Evolutionary conservation across 1,140 invertebrate species (phyloP).

Genomic region (Drosophila murphyi): DNA sequence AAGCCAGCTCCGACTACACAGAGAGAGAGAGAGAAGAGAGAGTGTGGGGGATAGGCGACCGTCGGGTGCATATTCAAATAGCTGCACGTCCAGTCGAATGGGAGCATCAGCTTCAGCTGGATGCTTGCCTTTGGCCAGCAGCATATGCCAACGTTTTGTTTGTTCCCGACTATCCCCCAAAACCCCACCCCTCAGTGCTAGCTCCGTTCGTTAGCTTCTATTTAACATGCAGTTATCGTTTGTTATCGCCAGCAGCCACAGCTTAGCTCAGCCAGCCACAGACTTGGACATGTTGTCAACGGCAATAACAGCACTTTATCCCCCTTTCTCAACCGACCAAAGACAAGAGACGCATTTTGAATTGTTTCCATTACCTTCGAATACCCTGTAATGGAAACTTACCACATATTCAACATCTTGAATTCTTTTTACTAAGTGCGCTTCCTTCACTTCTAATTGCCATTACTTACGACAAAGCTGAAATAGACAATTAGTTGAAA

Average conservation of each 20-base stretch:
- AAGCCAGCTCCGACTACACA: slow-evolving; percentile 42
- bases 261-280: slow-evolving; percentile 46
- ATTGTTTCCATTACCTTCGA: slow-evolving; percentile 7
- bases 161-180: slow-evolving; percentile 24
- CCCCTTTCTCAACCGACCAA: neutral
- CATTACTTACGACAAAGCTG: too few relatives aligned
- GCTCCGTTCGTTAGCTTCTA: slow-evolving; percentile 72
- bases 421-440: too few relatives aligned
- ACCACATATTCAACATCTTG: too few relatives aligned
- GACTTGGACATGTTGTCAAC: slow-evolving; percentile 72
- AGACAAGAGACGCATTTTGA: slow-evolving; percentile 1
- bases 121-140: slow-evolving; percentile 28
- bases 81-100: slow-evolving; percentile 60
- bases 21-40: neutral
- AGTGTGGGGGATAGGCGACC: neutral
- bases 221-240: slow-evolving; percentile 83
- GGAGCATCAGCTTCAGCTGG: slow-evolving; percentile 8
- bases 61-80: slow-evolving; percentile 63
- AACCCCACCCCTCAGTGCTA: neutral
- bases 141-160: slow-evolving; percentile 64
- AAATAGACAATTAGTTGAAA: too few relatives aligned
- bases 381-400: slow-evolving; percentile 6
- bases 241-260: slow-evolving; percentile 81
- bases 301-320: slow-evolving; percentile 40
- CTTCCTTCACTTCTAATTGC: too few relatives aligned